Percentiles rank a stretch among this genome's conserved stretches.
These are phyloP conservation scores for Ceratosolen fusciceps DNA, from an alignment of 1,140 invertebrate species.

Conservation along the genomic window DNA sequence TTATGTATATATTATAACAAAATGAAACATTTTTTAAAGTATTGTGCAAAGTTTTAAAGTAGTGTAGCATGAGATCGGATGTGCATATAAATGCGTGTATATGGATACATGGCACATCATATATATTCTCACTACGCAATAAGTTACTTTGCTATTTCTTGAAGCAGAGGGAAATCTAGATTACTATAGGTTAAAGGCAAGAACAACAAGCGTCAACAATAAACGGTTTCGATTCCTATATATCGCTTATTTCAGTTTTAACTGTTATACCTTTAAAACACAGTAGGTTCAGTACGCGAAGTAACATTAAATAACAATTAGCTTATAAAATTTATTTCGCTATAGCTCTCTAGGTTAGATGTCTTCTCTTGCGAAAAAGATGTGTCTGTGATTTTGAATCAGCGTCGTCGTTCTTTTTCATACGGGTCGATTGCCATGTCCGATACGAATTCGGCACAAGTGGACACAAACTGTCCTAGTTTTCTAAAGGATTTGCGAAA, in stretches of 20 bases:
- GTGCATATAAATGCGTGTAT: too few species aligned
- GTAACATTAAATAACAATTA: too few species aligned
- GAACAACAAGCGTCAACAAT: neutral
- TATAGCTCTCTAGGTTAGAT: neutral
- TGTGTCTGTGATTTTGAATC: conserved; percentile 11
- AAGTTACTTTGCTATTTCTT: too few species aligned
- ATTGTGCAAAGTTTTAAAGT: too few species aligned
- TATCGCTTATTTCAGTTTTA: neutral
- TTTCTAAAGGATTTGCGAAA: conserved; percentile 59
- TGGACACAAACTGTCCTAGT: conserved; percentile 58
- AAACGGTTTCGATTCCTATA: neutral
- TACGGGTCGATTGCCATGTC: conserved; percentile 58
- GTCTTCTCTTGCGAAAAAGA: neutral
- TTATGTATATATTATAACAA: too few species aligned
- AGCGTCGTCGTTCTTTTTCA: conserved; percentile 41
- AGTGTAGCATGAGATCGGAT: too few species aligned
- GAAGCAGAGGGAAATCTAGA: neutral
- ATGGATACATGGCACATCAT: too few species aligned
- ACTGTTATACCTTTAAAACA: too few species aligned
- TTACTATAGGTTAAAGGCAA: neutral
- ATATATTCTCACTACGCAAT: too few species aligned
- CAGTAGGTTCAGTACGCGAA: too few species aligned
- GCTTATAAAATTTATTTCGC: too few species aligned
- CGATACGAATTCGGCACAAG: conserved; percentile 60
- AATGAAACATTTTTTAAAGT: too few species aligned